A percentile compares a stretch with the other conserved stretches of the same genome.
Evolutionary conservation across 1,140 invertebrate genomes (phyloP).

Genomic region (Babylonia areolata): DNA sequence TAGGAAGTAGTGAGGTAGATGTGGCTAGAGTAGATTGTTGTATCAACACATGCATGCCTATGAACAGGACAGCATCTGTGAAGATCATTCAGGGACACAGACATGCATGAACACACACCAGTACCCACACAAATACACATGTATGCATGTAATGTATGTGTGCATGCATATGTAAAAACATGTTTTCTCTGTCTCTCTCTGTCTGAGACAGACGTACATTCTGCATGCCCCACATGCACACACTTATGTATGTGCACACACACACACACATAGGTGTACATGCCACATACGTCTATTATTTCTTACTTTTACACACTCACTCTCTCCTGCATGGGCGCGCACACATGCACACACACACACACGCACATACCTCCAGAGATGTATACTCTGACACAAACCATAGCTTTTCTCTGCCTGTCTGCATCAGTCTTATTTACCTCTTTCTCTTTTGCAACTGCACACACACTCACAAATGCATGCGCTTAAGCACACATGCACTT

Average conservation of each 20-base stretch:
- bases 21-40: no score
- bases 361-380: background rate
- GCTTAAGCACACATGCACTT: slow-evolving; percentile 8
- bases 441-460: background rate
- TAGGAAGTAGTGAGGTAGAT: background rate
- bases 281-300: background rate
- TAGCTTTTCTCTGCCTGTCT: no score
- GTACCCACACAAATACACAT: no score
- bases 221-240: background rate
- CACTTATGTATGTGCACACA: background rate
- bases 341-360: background rate
- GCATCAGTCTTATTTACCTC: no score
- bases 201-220: no score
- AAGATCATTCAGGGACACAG: background rate
- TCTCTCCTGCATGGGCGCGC: background rate
- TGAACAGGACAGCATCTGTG: no score
- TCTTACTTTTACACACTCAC: background rate
- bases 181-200: no score
- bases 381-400: background rate
- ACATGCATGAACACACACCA: no score
- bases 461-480: background rate
- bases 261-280: background rate
- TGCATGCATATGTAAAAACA: no score
- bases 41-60: no score
- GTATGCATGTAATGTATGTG: no score